A percentile compares a stretch with the other conserved stretches of the same genome.
Evolutionary conservation across 2,797 vertebrate species (phyloP).

Genomic region (Hyperoplus lanceolatus): DNA sequence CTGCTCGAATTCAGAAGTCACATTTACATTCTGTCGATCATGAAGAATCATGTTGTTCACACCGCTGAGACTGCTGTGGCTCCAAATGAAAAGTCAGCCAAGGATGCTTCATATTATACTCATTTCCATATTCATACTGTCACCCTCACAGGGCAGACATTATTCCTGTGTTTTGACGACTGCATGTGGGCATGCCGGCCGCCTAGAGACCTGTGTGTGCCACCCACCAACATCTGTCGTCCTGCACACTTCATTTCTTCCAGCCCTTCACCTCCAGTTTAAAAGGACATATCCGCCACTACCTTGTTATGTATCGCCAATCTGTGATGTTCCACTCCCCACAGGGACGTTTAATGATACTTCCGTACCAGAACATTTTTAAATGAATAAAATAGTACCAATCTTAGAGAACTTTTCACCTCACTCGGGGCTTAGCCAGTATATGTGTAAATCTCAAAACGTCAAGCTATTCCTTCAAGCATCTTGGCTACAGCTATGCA

Average conservation of each 20-base stretch:
- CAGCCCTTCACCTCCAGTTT: constrained; percentile 15
- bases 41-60: constrained; percentile 22
- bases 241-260: constrained; percentile 32
- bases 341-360: not conserved
- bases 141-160: constrained; percentile 29
- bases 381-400: no score
- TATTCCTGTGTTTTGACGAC: constrained; percentile 42
- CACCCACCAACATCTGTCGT: constrained; percentile 70
- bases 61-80: not conserved
- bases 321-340: constrained; percentile 8
- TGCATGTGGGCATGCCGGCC: constrained; percentile 15
- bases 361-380: not conserved
- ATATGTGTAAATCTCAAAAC: no score
- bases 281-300: constrained; percentile 33
- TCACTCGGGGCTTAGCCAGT: no score
- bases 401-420: no score
- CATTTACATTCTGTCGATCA: constrained; percentile 11
- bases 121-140: constrained; percentile 36
- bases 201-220: constrained; percentile 35
- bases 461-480: no score
- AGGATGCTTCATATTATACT: constrained; percentile 16
- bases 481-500: no score
- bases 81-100: constrained; percentile 25
- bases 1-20: constrained; percentile 1
- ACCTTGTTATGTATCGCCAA: not conserved